phyloP scores from a whole-genome alignment of 1,140 invertebrate species.

The Thalassaphorura encarpata region DNA sequence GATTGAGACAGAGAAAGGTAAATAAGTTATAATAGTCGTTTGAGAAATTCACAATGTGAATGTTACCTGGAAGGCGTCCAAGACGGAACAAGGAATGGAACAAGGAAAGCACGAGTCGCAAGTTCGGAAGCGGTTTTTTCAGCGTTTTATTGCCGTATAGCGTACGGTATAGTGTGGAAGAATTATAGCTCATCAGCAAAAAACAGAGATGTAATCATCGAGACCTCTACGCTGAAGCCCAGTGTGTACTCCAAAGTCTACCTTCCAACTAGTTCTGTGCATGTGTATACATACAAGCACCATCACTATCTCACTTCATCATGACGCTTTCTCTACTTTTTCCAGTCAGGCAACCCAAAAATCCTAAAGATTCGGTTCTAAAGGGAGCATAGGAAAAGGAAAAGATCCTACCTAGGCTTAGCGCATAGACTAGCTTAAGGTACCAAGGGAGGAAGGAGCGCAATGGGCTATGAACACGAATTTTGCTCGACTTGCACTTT shows the following conservation, averaged over 20 bases:
- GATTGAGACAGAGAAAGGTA: constrained; percentile 18
- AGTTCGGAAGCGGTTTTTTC: neutral
- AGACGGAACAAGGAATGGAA: constrained; percentile 26
- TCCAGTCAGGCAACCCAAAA: too few relatives aligned
- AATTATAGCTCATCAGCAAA: constrained; percentile 29
- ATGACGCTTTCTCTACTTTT: constrained; percentile 1
- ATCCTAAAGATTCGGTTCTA: too few relatives aligned
- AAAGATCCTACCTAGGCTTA: too few relatives aligned
- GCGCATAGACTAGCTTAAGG: too few relatives aligned
- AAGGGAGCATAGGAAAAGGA: too few relatives aligned
- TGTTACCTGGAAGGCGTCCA: constrained; percentile 31
- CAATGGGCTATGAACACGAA: constrained; percentile 9
- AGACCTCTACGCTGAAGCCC: too few relatives aligned
- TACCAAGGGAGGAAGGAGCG: too few relatives aligned
- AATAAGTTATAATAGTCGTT: constrained; percentile 30
- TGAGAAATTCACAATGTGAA: constrained; percentile 17
- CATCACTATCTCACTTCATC: neutral
- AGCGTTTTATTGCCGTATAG: too few relatives aligned
- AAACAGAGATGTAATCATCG: constrained; percentile 29
- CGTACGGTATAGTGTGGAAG: too few relatives aligned
- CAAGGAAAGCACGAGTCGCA: neutral
- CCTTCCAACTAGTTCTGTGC: neutral
- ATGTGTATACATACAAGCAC: neutral
- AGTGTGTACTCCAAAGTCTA: too few relatives aligned
- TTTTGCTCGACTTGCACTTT: constrained; percentile 18